phyloP scores from a whole-genome alignment of 2,888 invertebrate species.

The Platycnemis pennipes region DNA sequence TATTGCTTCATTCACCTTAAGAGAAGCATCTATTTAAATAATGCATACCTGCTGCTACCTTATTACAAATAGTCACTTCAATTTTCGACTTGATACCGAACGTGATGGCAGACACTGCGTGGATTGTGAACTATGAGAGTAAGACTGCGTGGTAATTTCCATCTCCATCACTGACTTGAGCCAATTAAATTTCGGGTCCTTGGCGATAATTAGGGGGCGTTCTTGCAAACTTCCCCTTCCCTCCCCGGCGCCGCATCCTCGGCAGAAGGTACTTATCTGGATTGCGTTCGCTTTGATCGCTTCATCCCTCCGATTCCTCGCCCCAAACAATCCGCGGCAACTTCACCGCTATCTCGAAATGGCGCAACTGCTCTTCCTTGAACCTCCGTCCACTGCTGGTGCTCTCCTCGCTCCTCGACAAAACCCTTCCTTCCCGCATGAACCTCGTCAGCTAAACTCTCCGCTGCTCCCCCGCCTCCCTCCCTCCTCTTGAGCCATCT shows the following conservation, averaged over 20 bases:
- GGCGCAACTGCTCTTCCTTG: slow-evolving; percentile 18
- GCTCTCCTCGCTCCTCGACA: neutral
- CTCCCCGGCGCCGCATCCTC: neutral
- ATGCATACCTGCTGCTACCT: neutral
- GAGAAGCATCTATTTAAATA: no score
- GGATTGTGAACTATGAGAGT: neutral
- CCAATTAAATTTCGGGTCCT: slow-evolving; percentile 22
- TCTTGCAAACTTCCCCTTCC: slow-evolving; percentile 6
- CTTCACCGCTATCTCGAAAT: slow-evolving; percentile 28
- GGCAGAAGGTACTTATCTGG: slow-evolving; percentile 1
- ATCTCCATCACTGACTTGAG: neutral
- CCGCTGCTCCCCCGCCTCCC: neutral
- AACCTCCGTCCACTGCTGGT: neutral
- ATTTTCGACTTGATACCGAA: no score
- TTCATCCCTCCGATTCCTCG: neutral
- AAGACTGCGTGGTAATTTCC: neutral
- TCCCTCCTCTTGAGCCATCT: neutral
- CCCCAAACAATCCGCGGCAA: slow-evolving; percentile 13
- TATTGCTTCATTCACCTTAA: no score
- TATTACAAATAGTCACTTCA: no score
- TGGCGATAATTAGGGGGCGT: slow-evolving; percentile 4
- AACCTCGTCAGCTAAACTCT: slow-evolving; percentile 56
- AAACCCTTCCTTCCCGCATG: neutral
- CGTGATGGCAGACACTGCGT: neutral
- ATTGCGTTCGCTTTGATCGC: slow-evolving; percentile 25